These are phyloP conservation scores for Melanotus villosus DNA, from an alignment of 2,888 invertebrate genomes.

Conservation along the genomic window DNA sequence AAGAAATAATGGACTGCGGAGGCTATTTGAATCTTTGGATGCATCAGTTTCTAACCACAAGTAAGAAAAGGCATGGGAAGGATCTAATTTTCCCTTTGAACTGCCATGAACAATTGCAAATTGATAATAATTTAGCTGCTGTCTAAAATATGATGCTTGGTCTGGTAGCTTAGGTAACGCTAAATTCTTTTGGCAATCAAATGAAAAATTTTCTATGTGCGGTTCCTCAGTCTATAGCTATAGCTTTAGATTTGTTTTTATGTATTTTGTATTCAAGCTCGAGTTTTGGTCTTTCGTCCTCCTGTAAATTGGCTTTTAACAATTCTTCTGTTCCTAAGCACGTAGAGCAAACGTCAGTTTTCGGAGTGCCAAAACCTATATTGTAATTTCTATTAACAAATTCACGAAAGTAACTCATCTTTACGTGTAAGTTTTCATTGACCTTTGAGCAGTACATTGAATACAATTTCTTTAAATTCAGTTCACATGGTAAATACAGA, in stretches of 20 bases:
- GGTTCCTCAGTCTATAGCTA: too few relatives aligned
- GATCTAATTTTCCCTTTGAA: constrained; percentile 20
- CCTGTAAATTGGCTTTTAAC: too few relatives aligned
- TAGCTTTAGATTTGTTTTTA: too few relatives aligned
- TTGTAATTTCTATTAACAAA: background rate
- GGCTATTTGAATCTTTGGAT: constrained; percentile 31
- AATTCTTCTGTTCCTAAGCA: too few relatives aligned
- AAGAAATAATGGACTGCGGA: constrained; percentile 20
- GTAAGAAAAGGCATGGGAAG: constrained; percentile 25
- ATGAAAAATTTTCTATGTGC: too few relatives aligned
- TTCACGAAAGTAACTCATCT: constrained; percentile 27
- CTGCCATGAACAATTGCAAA: constrained; percentile 25
- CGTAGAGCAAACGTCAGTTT: too few relatives aligned
- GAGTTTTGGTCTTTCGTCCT: too few relatives aligned
- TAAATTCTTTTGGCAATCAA: too few relatives aligned
- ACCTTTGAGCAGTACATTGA: constrained; percentile 5
- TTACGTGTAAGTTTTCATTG: constrained; percentile 23
- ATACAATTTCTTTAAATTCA: too few relatives aligned
- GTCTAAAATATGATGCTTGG: background rate
- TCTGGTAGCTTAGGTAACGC: too few relatives aligned
- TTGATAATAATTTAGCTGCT: constrained; percentile 11
- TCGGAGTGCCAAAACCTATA: too few relatives aligned
- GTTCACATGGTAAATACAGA: constrained; percentile 16
- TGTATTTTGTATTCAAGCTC: too few relatives aligned
- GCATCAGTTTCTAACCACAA: constrained; percentile 14